Base-by-base conservation (phyloP, 30 jellyfish, hydroid and myxozoan species). In the Aurelia aurita complex sp. Pacific region DNA sequence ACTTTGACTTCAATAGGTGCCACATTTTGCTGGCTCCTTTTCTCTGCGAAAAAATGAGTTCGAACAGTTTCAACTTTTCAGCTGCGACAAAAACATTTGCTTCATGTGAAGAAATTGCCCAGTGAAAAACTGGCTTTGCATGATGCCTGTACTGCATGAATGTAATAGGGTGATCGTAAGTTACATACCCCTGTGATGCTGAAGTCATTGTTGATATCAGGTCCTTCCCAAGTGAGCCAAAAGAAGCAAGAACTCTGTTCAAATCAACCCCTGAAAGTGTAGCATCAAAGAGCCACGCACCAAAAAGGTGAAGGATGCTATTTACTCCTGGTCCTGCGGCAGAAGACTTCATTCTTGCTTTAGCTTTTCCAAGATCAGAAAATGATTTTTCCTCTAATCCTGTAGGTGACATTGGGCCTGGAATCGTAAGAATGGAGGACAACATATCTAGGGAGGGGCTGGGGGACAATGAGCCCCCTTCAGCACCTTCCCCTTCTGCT, bases 201-300 rank as follows among this genome's bases (percentile, higher is more conserved):
- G 94, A 78, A 40, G 62, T 19, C 12, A n/a, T 46, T 64, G 73
- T 64, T 11, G 61, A 10, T 23, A 60, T 15, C 2, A 86, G 89
- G 40, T 84, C 87, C 52, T 73, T 84, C 16, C 87, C 69, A 19
- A 72, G 83, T 11, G 70, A 16, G 33, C 90, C 96, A 61, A 85
- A 94, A 19, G 96, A 70, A 4, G 29, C 74, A 69, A 85, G 78
- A 17, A 91, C 96, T 55, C 79, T 63, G 35, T 74, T 83, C 87
- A 91, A 55, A 46, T 85, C 88, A 8, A 91, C 92, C 8, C 98
- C 96, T 42, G 98, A 83, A 10, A 91, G 88, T 11, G 97, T 74
- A 16, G 92, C 97, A 43, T 94, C 99, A 94, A 94, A 94, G 50
- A 94, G 86, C 99, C 99, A 94, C 13, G 90, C 84, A 50, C 99